Conservation (phyloP, 2,888 invertebrate species). For the Craniophora ligustri region DNA sequence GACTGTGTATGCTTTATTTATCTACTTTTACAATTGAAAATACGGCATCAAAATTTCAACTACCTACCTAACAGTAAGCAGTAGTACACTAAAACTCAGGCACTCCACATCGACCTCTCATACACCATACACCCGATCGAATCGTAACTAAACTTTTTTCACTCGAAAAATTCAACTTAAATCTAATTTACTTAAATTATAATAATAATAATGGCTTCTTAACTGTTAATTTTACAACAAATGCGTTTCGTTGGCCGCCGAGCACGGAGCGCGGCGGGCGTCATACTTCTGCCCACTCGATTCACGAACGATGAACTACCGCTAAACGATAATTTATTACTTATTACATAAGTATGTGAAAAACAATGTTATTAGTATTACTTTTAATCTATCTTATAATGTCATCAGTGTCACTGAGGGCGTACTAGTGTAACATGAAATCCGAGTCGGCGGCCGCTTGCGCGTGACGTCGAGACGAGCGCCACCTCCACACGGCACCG, state of each 20-base stretch:
- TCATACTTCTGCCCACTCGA: slow-evolving; percentile 68
- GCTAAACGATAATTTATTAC: slow-evolving; percentile 83
- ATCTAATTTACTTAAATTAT: slow-evolving; percentile 86
- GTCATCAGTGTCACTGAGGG: slow-evolving; percentile 71
- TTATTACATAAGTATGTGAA: slow-evolving; percentile 86
- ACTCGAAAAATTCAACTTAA: slow-evolving; percentile 88
- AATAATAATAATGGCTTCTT: slow-evolving; percentile 87
- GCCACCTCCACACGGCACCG: slow-evolving; percentile 11
- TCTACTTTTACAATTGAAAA: slow-evolving; percentile 86
- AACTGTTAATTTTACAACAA: slow-evolving; percentile 87
- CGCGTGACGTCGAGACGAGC: slow-evolving; percentile 41
- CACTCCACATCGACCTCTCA: slow-evolving; percentile 87
- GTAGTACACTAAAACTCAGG: slow-evolving; percentile 87
- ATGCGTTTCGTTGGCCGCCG: slow-evolving; percentile 87
- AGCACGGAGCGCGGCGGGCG: slow-evolving; percentile 78
- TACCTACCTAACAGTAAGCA: slow-evolving; percentile 89
- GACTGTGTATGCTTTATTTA: slow-evolving; percentile 83
- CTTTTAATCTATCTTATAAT: slow-evolving; percentile 76
- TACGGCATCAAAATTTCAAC: slow-evolving; percentile 87
- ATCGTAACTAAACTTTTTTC: slow-evolving; percentile 84
- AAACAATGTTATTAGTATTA: slow-evolving; percentile 81
- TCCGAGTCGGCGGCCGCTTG: slow-evolving; percentile 65
- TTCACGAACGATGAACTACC: slow-evolving; percentile 78
- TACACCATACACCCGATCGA: slow-evolving; percentile 85
- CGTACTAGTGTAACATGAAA: slow-evolving; percentile 67